Conservation (phyloP, 2,113 vertebrate genomes). For the Hippocampus guttulatus region DNA sequence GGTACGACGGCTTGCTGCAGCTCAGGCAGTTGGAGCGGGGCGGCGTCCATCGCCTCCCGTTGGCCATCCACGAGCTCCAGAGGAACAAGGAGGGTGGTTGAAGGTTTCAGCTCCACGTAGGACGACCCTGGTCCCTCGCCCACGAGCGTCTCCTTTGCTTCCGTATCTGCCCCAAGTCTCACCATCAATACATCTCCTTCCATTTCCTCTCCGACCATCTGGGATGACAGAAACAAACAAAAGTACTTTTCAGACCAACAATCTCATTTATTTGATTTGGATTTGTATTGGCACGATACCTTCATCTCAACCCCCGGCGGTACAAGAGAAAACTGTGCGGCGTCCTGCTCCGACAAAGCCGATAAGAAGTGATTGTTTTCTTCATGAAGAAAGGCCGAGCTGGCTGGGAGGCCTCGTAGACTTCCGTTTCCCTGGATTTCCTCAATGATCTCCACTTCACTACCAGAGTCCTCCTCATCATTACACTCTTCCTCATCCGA, state of each 20-base stretch:
- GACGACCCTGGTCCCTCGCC: conserved; percentile 46
- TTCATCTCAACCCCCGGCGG: conserved; percentile 53
- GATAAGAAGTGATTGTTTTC: conserved; percentile 58
- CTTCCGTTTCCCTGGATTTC: conserved; percentile 68
- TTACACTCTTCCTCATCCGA: conserved; percentile 57
- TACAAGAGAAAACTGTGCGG: conserved; percentile 62
- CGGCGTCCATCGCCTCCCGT: conserved; percentile 61
- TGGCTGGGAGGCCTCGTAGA: conserved; percentile 37
- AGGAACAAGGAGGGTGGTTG: conserved; percentile 71
- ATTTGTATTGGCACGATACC: conserved; percentile 33
- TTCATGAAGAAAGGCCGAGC: conserved; percentile 56
- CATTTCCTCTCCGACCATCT: conserved; percentile 58
- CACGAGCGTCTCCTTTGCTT: conserved; percentile 50
- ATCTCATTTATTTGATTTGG: background rate
- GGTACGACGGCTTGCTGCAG: conserved; percentile 57
- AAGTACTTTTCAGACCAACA: background rate
- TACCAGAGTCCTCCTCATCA: conserved; percentile 57
- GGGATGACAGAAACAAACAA: background rate
- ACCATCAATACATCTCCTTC: conserved; percentile 65
- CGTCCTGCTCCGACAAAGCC: conserved; percentile 51
- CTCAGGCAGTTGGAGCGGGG: conserved; percentile 62
- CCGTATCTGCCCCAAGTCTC: conserved; percentile 44
- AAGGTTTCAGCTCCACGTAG: conserved; percentile 71
- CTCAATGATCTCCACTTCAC: conserved; percentile 74
- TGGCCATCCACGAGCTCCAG: conserved; percentile 71